Base-by-base conservation (phyloP, 2,888 invertebrate genomes). In the Acrocera orbiculus region DNA sequence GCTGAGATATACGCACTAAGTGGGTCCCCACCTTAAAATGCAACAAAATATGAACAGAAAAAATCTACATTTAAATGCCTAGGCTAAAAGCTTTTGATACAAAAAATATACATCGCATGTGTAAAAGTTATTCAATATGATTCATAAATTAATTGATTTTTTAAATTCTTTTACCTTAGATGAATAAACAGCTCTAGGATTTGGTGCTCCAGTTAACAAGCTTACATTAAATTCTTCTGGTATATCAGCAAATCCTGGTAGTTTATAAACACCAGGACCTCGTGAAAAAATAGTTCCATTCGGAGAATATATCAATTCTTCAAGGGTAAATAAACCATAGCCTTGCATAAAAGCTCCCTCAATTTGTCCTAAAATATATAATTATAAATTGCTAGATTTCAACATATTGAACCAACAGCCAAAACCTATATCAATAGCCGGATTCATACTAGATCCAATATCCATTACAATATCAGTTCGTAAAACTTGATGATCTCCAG, bases 391-490 rank as follows among this genome's bases (percentile, higher is more conserved):
- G n/a, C n/a, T n/a, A n/a, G n/a, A n/a, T n/a, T n/a, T n/a, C n/a
- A n/a, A n/a, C n/a, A n/a, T n/a, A n/a, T n/a, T n/a, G n/a, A n/a
- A n/a, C n/a, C n/a, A n/a, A n/a, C n/a, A n/a, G n/a, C n/a, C n/a
- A n/a, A n/a, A n/a, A n/a, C n/a, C n/a, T 46, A 95, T 82, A 49
- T 95, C 95, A 42, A 95, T 87, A 2, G 93, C 92, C 4, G 95
- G 95, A 61, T 95, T 95, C 34, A 95, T 62, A 58, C 92, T 92
- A 45, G 83, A 77, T 1, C 93, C 93, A 44, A 95, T 68, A 62
- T 95, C 95, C 93, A 95, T 93, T 0, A 95, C 90, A 45, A 95
- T 92, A 49, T 95, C 90, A 1, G 85, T 80, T 48, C 80, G 69
- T 22, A 87, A 57, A 2, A 92, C 77, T 63, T 78, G 75, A 58